Percentiles rank a stretch among this genome's conserved stretches.
These are phyloP conservation scores for Drosophila infuscata DNA, from an alignment of 2,888 invertebrate genomes.

Conservation along the genomic window DNA sequence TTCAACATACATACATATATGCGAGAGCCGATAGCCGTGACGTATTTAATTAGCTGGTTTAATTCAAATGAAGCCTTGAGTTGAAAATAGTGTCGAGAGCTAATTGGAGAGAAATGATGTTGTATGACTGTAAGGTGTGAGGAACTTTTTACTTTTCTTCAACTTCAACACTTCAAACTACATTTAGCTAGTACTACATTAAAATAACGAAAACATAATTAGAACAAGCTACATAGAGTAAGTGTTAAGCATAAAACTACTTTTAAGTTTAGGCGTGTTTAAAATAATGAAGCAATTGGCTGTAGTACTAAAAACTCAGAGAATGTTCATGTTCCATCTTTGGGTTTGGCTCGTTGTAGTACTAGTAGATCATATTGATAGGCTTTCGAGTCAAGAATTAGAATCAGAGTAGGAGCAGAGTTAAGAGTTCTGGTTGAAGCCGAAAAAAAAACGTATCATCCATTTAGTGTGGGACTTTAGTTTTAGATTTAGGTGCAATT, in stretches of 20 bases:
- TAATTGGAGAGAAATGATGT: slow-evolving; percentile 21
- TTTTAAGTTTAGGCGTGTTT: slow-evolving; percentile 7
- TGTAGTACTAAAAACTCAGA: background rate
- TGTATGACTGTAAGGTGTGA: slow-evolving; percentile 34
- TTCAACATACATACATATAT: slow-evolving; percentile 18
- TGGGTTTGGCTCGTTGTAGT: slow-evolving; percentile 1
- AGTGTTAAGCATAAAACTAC: slow-evolving; percentile 19
- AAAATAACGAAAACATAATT: slow-evolving; percentile 14
- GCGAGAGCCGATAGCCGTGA: slow-evolving; percentile 24
- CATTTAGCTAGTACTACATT: slow-evolving; percentile 37
- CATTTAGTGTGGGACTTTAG: slow-evolving; percentile 19
- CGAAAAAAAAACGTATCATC: background rate
- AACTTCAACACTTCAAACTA: slow-evolving; percentile 13
- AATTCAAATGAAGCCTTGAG: slow-evolving; percentile 43
- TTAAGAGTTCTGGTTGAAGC: slow-evolving; percentile 12
- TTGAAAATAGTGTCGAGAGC: slow-evolving; percentile 44
- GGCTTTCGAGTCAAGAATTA: slow-evolving; percentile 25
- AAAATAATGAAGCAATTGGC: slow-evolving; percentile 19
- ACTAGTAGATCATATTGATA: slow-evolving; percentile 9
- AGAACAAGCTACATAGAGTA: slow-evolving; percentile 18
- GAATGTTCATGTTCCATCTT: slow-evolving; percentile 20
- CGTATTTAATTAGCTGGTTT: slow-evolving; percentile 3
- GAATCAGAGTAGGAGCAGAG: slow-evolving; percentile 23
- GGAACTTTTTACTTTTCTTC: slow-evolving; percentile 22
- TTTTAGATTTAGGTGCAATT: slow-evolving; percentile 40